Conservation (phyloP, 2,113 vertebrate genomes). For the Cryptotis parvus region DNA sequence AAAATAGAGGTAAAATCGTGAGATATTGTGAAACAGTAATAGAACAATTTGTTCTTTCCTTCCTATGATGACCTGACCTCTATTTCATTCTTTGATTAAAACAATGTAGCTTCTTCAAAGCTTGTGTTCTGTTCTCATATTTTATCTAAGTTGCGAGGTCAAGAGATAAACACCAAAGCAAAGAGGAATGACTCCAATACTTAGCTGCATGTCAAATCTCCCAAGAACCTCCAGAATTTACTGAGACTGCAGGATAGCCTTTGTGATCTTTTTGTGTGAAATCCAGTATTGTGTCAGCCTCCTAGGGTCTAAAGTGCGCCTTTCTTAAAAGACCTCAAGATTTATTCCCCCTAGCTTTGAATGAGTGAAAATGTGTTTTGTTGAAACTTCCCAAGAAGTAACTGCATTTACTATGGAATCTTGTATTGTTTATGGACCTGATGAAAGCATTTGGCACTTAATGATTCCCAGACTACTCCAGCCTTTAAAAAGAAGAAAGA, state of each 20-base stretch:
- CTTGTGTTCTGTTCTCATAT: slow-evolving; percentile 28
- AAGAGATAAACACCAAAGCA: slow-evolving; percentile 51
- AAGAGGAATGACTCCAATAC: slow-evolving; percentile 54
- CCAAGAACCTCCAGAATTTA: slow-evolving; percentile 71
- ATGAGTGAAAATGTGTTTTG: slow-evolving; percentile 84
- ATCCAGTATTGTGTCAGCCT: slow-evolving; percentile 77
- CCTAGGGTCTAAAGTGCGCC: slow-evolving; percentile 58
- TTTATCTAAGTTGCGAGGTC: slow-evolving; percentile 43
- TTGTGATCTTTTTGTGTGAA: slow-evolving; percentile 82
- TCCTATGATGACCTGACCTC: slow-evolving; percentile 4
- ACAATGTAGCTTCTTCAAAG: slow-evolving; percentile 16
- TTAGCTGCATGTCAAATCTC: slow-evolving; percentile 63
- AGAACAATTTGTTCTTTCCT: neutral
- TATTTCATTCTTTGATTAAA: slow-evolving; percentile 52
- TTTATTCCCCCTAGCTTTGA: slow-evolving; percentile 83
- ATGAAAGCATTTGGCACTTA: slow-evolving; percentile 84
- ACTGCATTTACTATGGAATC: slow-evolving; percentile 82
- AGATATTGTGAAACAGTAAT: neutral
- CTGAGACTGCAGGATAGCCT: slow-evolving; percentile 63
- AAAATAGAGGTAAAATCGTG: slow-evolving; percentile 28
- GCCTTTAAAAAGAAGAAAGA: slow-evolving; percentile 58
- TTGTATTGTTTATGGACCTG: slow-evolving; percentile 81
- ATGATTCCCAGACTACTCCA: slow-evolving; percentile 83
- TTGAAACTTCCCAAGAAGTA: slow-evolving; percentile 80
- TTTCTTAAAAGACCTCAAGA: slow-evolving; percentile 80